Evolutionary conservation across 2,888 invertebrate genomes (phyloP).

Genomic region (Sinotaia quadrata): DNA sequence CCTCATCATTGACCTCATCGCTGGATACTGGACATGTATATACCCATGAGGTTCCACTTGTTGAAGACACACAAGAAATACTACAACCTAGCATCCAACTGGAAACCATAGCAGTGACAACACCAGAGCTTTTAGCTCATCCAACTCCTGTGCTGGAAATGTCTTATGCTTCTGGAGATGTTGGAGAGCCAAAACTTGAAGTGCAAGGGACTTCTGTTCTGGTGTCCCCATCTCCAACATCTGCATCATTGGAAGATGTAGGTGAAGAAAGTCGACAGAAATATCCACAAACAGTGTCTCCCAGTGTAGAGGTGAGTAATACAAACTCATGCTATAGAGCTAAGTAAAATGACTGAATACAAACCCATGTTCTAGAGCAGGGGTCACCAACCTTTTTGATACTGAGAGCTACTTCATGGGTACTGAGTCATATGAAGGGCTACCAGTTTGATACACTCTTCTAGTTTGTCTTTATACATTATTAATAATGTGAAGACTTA

Average conservation of each 20-base stretch:
- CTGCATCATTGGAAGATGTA: constrained; percentile 17
- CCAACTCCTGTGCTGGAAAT: constrained; percentile 25
- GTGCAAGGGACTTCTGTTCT: constrained; percentile 4
- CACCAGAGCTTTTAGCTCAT: background rate
- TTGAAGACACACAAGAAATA: background rate
- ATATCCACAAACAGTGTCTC: constrained; percentile 27
- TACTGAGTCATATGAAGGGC: too few species aligned
- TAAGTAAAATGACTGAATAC: too few species aligned
- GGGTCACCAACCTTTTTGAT: too few species aligned
- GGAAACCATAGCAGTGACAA: constrained; percentile 8
- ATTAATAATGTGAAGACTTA: too few species aligned
- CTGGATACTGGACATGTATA: too few species aligned
- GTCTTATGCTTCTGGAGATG: background rate
- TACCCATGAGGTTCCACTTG: background rate
- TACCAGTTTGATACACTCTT: too few species aligned
- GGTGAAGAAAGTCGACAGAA: background rate
- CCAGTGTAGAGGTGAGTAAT: constrained; percentile 24
- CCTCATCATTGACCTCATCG: too few species aligned
- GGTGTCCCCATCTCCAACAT: constrained; percentile 35
- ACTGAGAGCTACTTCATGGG: too few species aligned
- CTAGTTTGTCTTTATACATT: too few species aligned
- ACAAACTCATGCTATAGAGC: too few species aligned
- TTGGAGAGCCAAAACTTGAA: background rate
- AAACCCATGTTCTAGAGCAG: too few species aligned
- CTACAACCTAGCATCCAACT: constrained; percentile 17